Percentiles rank a stretch among this genome's conserved stretches.
phyloP scores from a whole-genome alignment of 2,888 invertebrate genomes.

The Leucophora obtusa region DNA sequence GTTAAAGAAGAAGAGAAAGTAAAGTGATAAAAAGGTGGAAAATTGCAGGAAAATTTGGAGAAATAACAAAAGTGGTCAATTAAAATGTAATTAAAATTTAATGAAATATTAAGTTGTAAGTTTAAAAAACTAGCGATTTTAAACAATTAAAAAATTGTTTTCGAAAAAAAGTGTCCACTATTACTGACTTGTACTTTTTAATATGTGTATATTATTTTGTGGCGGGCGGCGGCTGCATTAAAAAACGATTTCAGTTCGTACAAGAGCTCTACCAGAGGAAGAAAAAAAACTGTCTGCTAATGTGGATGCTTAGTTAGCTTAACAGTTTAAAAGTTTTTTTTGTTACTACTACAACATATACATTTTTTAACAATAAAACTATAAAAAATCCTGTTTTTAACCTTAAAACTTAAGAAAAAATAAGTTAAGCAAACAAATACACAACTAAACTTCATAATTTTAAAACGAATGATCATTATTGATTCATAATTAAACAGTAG shows the following conservation, averaged over 20 bases:
- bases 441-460: slow-evolving; percentile 29
- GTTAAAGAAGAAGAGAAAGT: slow-evolving; percentile 27
- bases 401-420: slow-evolving; percentile 42
- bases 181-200: slow-evolving; percentile 21
- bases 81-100: slow-evolving; percentile 25
- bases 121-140: too few species aligned
- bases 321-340: slow-evolving; percentile 35
- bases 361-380: slow-evolving; percentile 28
- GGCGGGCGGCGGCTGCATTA: slow-evolving; percentile 58
- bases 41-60: slow-evolving; percentile 35
- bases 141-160: too few species aligned
- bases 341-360: not conserved
- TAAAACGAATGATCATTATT: slow-evolving; percentile 31
- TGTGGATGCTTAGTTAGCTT: slow-evolving; percentile 14
- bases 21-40: slow-evolving; percentile 54
- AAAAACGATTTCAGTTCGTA: slow-evolving; percentile 55
- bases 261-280: slow-evolving; percentile 26
- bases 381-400: slow-evolving; percentile 58
- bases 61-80: slow-evolving; percentile 41
- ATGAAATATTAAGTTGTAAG: too few species aligned
- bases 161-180: slow-evolving; percentile 42
- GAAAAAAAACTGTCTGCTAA: slow-evolving; percentile 27
- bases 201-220: slow-evolving; percentile 16
- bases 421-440: slow-evolving; percentile 14
- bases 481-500: slow-evolving; percentile 33